These are phyloP conservation scores for Vanessa cardui DNA, from an alignment of 2,888 invertebrate species.

Conservation along the genomic window DNA sequence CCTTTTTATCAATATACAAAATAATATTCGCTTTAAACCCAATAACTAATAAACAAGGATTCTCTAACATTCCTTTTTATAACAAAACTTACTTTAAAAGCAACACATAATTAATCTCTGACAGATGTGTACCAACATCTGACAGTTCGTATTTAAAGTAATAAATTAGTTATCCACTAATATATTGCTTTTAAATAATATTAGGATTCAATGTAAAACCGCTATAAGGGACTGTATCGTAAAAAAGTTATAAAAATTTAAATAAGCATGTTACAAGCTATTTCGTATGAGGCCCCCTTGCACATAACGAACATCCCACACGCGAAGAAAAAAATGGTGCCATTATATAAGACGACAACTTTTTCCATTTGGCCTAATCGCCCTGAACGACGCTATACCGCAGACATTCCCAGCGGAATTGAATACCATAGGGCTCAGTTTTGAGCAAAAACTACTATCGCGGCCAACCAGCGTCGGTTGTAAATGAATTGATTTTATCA, in stretches of 20 bases:
- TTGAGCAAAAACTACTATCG: conserved; percentile 22
- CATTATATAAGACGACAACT: conserved; percentile 58
- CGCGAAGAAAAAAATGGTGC: conserved; percentile 49
- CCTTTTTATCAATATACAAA: neutral
- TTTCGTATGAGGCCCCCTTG: neutral
- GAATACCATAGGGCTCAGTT: conserved; percentile 17
- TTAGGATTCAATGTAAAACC: too few relatives aligned
- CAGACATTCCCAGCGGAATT: conserved; percentile 30
- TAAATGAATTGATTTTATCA: conserved; percentile 12
- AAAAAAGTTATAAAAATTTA: conserved; percentile 9
- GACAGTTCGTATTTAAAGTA: too few relatives aligned
- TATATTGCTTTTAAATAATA: too few relatives aligned
- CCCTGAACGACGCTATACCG: conserved; percentile 47
- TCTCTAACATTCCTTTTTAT: too few relatives aligned
- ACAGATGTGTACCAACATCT: too few relatives aligned
- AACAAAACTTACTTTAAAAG: too few relatives aligned
- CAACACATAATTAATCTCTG: too few relatives aligned
- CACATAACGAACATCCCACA: conserved; percentile 27
- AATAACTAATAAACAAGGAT: too few relatives aligned
- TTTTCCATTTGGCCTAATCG: conserved; percentile 68
- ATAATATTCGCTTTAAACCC: too few relatives aligned
- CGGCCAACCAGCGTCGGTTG: conserved; percentile 11
- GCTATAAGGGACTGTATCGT: neutral
- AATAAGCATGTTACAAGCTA: conserved; percentile 5
- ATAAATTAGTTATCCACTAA: too few relatives aligned